Evolutionary conservation across 1,140 invertebrate genomes (phyloP).

Genomic region (Zaprionus taronus): DNA sequence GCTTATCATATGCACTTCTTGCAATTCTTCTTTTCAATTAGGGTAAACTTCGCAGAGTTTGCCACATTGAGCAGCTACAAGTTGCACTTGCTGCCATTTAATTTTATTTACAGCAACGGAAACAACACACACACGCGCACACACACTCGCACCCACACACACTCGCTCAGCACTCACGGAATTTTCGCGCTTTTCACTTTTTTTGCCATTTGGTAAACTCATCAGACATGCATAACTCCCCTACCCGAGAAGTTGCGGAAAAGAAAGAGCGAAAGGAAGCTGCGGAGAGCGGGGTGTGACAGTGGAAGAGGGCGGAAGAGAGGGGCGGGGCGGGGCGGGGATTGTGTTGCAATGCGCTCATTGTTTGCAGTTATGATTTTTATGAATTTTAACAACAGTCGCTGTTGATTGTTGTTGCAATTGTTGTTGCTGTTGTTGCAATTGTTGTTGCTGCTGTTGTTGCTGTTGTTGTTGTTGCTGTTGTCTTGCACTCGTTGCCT

Average conservation of each 20-base stretch:
- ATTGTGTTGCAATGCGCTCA: constrained; percentile 26
- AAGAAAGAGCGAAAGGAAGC: neutral
- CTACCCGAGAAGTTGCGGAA: constrained; percentile 6
- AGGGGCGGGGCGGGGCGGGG: neutral
- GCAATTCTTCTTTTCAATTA: no score
- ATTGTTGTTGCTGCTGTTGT: constrained; percentile 9
- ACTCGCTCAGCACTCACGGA: constrained; percentile 26
- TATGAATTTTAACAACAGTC: constrained; percentile 71
- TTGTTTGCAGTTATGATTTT: constrained; percentile 78
- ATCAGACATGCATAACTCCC: constrained; percentile 77
- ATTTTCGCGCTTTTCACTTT: constrained; percentile 58
- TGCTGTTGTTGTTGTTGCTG: constrained; percentile 29
- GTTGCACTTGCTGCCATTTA: constrained; percentile 14
- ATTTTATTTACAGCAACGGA: constrained; percentile 26
- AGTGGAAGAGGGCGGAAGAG: no score
- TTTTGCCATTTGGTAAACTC: constrained; percentile 55
- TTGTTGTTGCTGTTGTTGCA: constrained; percentile 33
- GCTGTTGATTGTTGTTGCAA: constrained; percentile 34
- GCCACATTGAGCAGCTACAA: constrained; percentile 6
- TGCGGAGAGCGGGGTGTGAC: neutral
- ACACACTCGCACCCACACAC: neutral
- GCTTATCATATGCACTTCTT: no score
- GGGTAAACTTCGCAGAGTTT: no score
- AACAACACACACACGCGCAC: constrained; percentile 9
- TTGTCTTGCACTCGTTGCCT: constrained; percentile 66